Percentiles rank a stretch among this genome's conserved stretches.
Evolutionary conservation across 2,888 invertebrate genomes (phyloP).

Genomic region (Dilophus febrilis): DNA sequence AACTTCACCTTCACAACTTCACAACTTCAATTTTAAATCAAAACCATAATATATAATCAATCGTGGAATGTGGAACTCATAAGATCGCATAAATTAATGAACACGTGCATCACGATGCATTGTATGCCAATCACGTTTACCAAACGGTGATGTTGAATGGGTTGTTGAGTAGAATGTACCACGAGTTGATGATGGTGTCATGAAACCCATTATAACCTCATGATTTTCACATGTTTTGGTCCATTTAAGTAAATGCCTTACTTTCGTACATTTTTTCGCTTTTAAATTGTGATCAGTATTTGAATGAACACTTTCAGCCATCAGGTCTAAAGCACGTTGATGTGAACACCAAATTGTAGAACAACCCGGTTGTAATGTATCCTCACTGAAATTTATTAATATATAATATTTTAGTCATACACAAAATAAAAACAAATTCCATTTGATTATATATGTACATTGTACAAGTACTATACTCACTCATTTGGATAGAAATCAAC

Average conservation of each 20-base stretch:
- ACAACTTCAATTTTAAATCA: too few relatives aligned
- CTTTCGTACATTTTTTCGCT: conserved; percentile 4
- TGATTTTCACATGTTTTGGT: neutral
- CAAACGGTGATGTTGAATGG: neutral
- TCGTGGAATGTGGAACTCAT: too few relatives aligned
- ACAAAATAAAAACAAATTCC: too few relatives aligned
- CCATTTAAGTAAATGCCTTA: neutral
- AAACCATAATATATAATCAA: too few relatives aligned
- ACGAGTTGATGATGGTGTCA: neutral
- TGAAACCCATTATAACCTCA: conserved; percentile 5
- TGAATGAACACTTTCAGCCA: conserved; percentile 7
- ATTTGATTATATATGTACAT: too few relatives aligned
- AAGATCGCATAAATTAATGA: too few relatives aligned
- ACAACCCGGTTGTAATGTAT: conserved; percentile 6
- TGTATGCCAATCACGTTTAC: too few relatives aligned
- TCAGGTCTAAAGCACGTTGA: conserved; percentile 7
- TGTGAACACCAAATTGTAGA: conserved; percentile 6
- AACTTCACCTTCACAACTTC: too few relatives aligned
- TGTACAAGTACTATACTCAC: neutral
- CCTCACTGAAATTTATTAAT: neutral
- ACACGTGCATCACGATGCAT: too few relatives aligned
- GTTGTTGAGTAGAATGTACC: conserved; percentile 6
- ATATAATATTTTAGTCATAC: neutral
- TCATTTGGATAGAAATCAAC: neutral
- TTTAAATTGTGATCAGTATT: conserved; percentile 6